Base-by-base conservation (phyloP, 2,797 vertebrate species). In the Helostoma temminkii region DNA sequence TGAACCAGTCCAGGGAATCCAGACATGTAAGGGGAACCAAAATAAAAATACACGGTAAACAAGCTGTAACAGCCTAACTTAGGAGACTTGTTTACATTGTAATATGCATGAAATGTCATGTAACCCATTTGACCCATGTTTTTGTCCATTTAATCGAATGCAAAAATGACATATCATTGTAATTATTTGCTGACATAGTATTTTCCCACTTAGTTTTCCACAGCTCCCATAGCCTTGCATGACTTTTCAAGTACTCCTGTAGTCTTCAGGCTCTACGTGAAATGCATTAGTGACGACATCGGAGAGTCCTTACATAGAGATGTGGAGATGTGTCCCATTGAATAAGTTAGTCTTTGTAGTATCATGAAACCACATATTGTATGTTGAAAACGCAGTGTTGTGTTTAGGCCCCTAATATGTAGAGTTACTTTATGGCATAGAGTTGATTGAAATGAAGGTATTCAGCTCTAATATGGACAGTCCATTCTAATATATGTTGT, bases 231-330 rank as follows among this genome's bases (percentile, higher is more conserved):
- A 81, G 67, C 66, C 22, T 61, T 48, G 26, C n/a, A 59, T 63
- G 54, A 39, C 62, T 66, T 76, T 71, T 46, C 56, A 28, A 47
- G 32, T 28, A 6, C 41, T 67, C 45, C 43, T 69, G 72, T 72
- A 59, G 65, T 54, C 50, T 68, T 72, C 62, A 61, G 78, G 67
- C 65, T 4, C 1, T 48, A 69, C 71, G 73, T 79, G 78, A 75
- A 87, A 81, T 76, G 66, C 81, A 87, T 85, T 84, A 81, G 79
- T 3, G n/a, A 32, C 56, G 65, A 22, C 65, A 53, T 78, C 71
- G 66, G 63, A 39, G 47, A 65, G 71, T 42, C 41, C 36, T 52
- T 41, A 3, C n/a, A 63, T 37, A 46, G 30, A 14, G 1, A 39
- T 43, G 47, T 61, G 57, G 47, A 66, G 19, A 48, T 42, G 15